phyloP scores from a whole-genome alignment of 1,140 invertebrate species.

The Neodiprion fabricii region DNA sequence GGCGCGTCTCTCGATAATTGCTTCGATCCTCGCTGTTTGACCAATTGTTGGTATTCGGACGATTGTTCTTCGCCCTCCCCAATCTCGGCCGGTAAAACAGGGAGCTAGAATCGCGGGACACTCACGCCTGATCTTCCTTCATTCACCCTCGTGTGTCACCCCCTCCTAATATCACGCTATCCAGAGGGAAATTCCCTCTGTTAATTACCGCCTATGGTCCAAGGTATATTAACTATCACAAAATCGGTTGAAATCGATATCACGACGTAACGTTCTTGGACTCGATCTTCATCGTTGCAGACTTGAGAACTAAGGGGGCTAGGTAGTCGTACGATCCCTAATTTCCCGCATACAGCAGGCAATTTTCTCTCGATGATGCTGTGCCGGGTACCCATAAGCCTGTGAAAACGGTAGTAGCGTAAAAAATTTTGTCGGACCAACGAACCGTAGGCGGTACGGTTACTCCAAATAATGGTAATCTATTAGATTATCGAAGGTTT shows the following conservation, averaged over 20 bases:
- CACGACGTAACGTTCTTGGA: no score
- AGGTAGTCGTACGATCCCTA: no score
- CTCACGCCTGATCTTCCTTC: neutral
- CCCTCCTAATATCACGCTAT: no score
- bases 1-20: neutral
- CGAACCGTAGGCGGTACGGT: slow-evolving; percentile 53
- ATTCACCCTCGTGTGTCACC: no score
- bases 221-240: no score
- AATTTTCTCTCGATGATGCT: neutral
- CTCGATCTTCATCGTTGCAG: no score
- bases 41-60: neutral
- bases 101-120: neutral
- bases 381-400: neutral
- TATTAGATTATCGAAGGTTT: slow-evolving; percentile 60
- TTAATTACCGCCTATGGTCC: no score
- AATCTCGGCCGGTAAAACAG: neutral
- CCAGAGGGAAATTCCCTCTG: no score
- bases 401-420: neutral
- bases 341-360: no score
- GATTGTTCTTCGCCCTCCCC: neutral
- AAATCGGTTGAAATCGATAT: no score
- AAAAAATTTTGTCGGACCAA: slow-evolving; percentile 34
- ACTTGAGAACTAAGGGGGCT: no score
- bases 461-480: slow-evolving; percentile 58
- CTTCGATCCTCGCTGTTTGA: neutral